These are phyloP conservation scores for Ivindomyrus marchei DNA, from an alignment of 2,113 vertebrate species.

Conservation along the genomic window DNA sequence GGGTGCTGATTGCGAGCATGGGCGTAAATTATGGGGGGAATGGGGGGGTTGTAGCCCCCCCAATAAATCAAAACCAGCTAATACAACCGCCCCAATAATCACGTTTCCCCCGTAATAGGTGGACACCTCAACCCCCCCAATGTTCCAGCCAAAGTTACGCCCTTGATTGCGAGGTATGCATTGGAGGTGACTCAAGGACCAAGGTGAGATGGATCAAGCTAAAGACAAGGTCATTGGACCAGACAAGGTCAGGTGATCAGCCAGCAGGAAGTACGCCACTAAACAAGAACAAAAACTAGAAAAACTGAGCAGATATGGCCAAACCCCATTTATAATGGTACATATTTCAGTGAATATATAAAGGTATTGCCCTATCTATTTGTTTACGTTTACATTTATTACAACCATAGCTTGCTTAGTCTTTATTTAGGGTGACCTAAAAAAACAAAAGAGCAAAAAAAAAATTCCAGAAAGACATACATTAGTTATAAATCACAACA, in stretches of 20 bases:
- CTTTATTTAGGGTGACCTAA: not conserved
- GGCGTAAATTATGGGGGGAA: no score
- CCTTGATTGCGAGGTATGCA: not conserved
- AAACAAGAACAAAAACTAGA: not conserved
- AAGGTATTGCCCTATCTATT: not conserved
- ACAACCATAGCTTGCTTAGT: not conserved
- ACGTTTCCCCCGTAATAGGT: no score
- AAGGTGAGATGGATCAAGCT: not conserved
- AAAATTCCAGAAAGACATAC: not conserved
- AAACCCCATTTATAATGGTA: not conserved
- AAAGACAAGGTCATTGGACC: not conserved
- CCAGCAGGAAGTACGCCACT: not conserved
- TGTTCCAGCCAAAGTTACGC: no score
- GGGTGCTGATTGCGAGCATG: not conserved
- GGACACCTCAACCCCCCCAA: no score
- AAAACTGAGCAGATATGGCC: not conserved
- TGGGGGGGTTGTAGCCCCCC: no score
- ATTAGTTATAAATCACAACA: not conserved
- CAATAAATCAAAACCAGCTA: no score
- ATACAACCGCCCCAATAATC: no score
- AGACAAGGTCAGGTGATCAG: not conserved
- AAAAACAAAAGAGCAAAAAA: not conserved
- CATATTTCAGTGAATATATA: not conserved
- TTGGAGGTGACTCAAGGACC: not conserved
- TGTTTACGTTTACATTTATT: constrained; percentile 1